phyloP scores from a whole-genome alignment of 2,797 vertebrate genomes.

The Neosilurus mollespiculum region DNA sequence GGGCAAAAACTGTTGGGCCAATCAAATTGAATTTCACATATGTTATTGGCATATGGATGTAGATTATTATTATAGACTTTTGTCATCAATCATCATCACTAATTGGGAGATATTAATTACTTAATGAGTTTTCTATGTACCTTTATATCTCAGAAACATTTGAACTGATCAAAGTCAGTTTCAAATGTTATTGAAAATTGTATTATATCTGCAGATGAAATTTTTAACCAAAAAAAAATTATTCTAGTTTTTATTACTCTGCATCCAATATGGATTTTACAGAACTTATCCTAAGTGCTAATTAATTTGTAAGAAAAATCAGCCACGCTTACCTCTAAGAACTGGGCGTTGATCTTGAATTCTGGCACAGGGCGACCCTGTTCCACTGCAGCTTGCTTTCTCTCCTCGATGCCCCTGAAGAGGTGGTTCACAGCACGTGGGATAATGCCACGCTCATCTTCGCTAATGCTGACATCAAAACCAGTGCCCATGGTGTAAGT shows the following conservation, averaged over 20 bases:
- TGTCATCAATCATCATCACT: too few relatives aligned
- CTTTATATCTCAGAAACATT: too few relatives aligned
- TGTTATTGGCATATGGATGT: too few relatives aligned
- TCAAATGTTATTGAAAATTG: too few relatives aligned
- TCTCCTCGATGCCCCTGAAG: slow-evolving; percentile 88
- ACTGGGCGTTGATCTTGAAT: slow-evolving; percentile 97
- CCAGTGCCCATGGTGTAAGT: slow-evolving; percentile 98
- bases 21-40: too few relatives aligned
- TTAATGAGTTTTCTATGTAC: too few relatives aligned
- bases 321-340: slow-evolving; percentile 82
- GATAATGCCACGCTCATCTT: slow-evolving; percentile 92
- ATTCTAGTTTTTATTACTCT: not conserved
- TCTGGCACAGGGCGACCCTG: slow-evolving; percentile 87
- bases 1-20: too few relatives aligned
- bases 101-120: too few relatives aligned
- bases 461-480: slow-evolving; percentile 87
- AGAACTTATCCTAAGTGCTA: not conserved
- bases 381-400: slow-evolving; percentile 79
- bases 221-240: too few relatives aligned
- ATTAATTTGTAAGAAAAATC: not conserved
- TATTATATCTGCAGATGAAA: too few relatives aligned
- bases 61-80: too few relatives aligned
- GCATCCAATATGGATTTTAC: not conserved
- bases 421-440: slow-evolving; percentile 90
- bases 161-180: too few relatives aligned